These are phyloP conservation scores for Nineta flava DNA, from an alignment of 2,888 invertebrate genomes.

Conservation along the genomic window DNA sequence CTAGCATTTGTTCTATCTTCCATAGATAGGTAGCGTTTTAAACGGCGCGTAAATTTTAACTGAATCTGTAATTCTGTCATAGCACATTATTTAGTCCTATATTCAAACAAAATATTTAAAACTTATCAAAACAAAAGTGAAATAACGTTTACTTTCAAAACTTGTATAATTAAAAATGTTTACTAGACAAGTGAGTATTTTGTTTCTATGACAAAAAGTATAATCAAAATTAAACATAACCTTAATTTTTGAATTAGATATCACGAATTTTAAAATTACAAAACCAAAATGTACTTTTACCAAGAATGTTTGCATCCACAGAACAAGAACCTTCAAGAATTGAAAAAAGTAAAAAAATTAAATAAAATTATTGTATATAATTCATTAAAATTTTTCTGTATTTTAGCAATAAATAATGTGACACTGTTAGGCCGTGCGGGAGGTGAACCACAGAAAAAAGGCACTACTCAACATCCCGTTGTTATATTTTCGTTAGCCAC, in stretches of 20 bases:
- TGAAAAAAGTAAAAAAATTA: constrained; percentile 22
- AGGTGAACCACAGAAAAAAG: constrained; percentile 74
- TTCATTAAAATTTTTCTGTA: neutral
- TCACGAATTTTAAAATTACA: neutral
- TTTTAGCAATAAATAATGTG: constrained; percentile 65
- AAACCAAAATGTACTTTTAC: neutral
- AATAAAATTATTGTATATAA: neutral
- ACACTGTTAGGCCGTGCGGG: constrained; percentile 77
- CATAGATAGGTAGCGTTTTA: too few species aligned
- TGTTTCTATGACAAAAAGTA: neutral
- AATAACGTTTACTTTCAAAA: too few species aligned
- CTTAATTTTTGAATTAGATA: neutral
- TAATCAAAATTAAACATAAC: neutral
- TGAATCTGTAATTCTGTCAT: too few species aligned
- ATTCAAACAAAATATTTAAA: too few species aligned
- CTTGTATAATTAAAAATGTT: neutral
- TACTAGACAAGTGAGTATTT: neutral
- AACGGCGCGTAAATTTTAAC: too few species aligned
- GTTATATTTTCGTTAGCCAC: constrained; percentile 83
- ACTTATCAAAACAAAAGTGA: too few species aligned
- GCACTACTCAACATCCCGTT: constrained; percentile 67
- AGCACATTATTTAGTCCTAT: too few species aligned
- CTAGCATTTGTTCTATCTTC: too few species aligned
- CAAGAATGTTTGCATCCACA: neutral
- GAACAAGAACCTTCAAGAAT: constrained; percentile 21